phyloP scores from a whole-genome alignment of 35 echinoderm and acorn worm species.

The Ptychodera flava region DNA sequence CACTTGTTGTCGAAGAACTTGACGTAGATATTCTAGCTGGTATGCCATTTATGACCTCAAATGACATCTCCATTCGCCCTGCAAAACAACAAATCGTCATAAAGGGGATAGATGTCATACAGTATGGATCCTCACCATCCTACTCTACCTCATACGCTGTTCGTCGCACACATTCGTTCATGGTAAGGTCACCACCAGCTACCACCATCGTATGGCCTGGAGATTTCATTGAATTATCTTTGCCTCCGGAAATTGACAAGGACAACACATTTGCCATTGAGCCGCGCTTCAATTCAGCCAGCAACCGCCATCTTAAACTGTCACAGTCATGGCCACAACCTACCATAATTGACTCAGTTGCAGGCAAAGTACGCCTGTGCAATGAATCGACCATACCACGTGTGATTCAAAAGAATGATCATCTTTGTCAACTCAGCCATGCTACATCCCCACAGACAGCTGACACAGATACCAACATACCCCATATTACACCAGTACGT shows the following conservation, averaged over 20 bases:
- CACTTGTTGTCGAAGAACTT: no score
- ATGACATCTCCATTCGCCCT: no score
- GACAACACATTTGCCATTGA: slow-evolving; percentile 14
- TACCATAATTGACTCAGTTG: background rate
- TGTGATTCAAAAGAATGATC: background rate
- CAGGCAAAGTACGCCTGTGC: background rate
- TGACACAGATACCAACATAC: background rate
- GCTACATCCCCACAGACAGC: background rate
- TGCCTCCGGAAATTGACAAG: background rate
- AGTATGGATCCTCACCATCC: no score
- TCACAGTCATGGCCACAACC: background rate
- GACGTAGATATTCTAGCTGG: no score
- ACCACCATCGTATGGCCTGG: slow-evolving; percentile 18
- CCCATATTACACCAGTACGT: background rate
- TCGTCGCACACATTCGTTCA: no score
- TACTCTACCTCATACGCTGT: no score
- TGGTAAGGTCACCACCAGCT: no score
- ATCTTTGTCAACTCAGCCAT: background rate
- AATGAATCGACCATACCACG: background rate
- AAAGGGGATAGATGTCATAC: no score
- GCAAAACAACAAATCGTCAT: no score
- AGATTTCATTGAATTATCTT: slow-evolving; percentile 15
- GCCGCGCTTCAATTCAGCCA: slow-evolving; percentile 2
- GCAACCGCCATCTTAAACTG: background rate
- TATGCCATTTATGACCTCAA: no score